These are phyloP conservation scores for Seira musarum DNA, from an alignment of 2,888 invertebrate species.

Conservation along the genomic window DNA sequence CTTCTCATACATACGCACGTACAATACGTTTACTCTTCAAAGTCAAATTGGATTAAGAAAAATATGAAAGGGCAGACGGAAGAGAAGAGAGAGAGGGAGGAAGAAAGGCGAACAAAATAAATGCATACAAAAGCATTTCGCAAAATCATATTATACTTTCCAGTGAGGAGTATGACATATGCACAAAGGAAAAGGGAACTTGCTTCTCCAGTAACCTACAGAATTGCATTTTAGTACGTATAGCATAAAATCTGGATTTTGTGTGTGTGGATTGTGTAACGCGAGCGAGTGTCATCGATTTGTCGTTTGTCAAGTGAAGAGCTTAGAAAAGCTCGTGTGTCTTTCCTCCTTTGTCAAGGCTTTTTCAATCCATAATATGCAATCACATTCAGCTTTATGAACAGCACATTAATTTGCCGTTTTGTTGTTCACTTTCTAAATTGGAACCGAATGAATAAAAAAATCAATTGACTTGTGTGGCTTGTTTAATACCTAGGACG, in stretches of 20 bases:
- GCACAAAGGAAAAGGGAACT: background rate
- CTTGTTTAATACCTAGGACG: background rate
- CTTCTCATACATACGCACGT: background rate
- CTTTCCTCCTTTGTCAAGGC: conserved; percentile 7
- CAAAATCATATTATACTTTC: background rate
- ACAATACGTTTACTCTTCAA: background rate
- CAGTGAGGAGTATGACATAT: background rate
- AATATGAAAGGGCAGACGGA: background rate
- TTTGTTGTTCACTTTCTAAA: too few species aligned
- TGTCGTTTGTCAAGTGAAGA: background rate
- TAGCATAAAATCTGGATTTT: background rate
- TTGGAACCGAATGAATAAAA: background rate
- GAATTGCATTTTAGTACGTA: background rate
- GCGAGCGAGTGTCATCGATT: conserved; percentile 2
- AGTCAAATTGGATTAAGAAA: background rate
- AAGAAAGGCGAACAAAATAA: too few species aligned
- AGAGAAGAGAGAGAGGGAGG: background rate
- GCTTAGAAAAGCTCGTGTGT: background rate
- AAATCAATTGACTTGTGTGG: conserved; percentile 8
- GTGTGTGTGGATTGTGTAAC: background rate
- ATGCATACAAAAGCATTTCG: background rate
- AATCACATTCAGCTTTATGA: background rate
- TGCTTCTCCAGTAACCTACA: background rate
- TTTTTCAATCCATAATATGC: background rate
- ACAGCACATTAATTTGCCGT: background rate